phyloP scores from a whole-genome alignment of 2,888 invertebrate genomes.

The Trichopria drosophilae region DNA sequence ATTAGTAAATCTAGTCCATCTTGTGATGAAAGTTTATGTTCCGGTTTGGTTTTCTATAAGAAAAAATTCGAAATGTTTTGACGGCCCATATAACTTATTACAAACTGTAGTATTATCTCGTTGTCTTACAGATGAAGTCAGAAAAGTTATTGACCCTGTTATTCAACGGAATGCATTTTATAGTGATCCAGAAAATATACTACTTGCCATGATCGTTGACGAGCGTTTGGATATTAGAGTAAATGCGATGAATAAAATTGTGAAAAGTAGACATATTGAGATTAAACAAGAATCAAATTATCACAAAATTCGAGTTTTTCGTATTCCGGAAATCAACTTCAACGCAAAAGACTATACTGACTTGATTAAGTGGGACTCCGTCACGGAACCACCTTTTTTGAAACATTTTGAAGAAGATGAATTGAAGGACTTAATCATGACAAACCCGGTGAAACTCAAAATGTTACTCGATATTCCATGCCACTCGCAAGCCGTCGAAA shows the following conservation, averaged over 20 bases:
- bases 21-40: constrained; percentile 19
- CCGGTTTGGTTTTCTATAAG: no score
- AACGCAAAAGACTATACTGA: constrained; percentile 10
- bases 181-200: constrained; percentile 19
- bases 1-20: constrained; percentile 13
- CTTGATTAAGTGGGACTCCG: constrained; percentile 1
- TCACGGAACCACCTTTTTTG: constrained; percentile 9
- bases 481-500: constrained; percentile 16
- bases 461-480: constrained; percentile 3
- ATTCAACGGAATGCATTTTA: constrained; percentile 24
- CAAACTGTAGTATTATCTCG: constrained; percentile 11
- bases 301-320: constrained; percentile 2
- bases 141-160: constrained; percentile 25
- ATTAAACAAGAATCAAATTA: not conserved
- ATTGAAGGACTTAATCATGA: constrained; percentile 5
- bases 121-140: constrained; percentile 7
- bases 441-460: not conserved
- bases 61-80: constrained; percentile 17
- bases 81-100: constrained; percentile 4
- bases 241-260: constrained; percentile 9
- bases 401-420: not conserved
- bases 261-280: constrained; percentile 2
- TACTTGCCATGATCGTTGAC: constrained; percentile 21
- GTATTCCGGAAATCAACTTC: constrained; percentile 1
- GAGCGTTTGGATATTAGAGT: constrained; percentile 14